Evolutionary conservation across 2,797 vertebrate genomes (phyloP), one percentile per base, ranked within the genome.

Genomic region (Meda fulgida): DNA sequence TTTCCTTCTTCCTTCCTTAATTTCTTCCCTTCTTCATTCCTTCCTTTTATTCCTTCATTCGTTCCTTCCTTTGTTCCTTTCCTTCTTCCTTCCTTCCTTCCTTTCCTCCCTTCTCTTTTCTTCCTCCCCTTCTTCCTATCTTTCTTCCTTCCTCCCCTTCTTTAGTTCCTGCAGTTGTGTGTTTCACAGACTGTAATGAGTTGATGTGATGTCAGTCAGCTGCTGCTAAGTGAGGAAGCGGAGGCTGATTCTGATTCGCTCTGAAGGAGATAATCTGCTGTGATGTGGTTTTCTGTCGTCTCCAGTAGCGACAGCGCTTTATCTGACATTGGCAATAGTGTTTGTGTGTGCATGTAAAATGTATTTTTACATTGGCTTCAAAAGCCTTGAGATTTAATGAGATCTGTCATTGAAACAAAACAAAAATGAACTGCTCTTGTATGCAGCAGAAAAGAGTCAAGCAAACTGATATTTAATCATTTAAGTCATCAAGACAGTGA

Each of bases 141-240:
- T 10, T 10, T 3, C 9, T 40, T 10, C 9, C 1, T 34, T 11
- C 8, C 10, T 71, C 0, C 73, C 4, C 69, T 18, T 73, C 13
- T n/a, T n/a, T 10, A 46, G 29, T 70, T 70, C 19, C 36, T 72
- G 43, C 14, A 9, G 70, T 69, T 84, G 72, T 82, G 58, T 87
- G 13, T 83, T 31, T 16, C 14, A 5, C 51, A 63, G 76, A 36
- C 77, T 36, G 26, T 84, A 81, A 84, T 78, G 76, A 76, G 84
- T 72, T 34, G 69, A 86, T 51, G 29, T 58, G 84, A 76, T 80
- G 43, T 70, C 40, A 65, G 51, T 83, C 58, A 53, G 29, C 31
- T 31, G 8, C 36, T n/a, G 11, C 43, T 67, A 65, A 78, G 66
- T 72, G 77, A 66, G 46, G 80, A 65, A 23, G 85, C 38, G 13